Conservation (phyloP, 2,113 vertebrate genomes). For the Podarcis cretensis region DNA sequence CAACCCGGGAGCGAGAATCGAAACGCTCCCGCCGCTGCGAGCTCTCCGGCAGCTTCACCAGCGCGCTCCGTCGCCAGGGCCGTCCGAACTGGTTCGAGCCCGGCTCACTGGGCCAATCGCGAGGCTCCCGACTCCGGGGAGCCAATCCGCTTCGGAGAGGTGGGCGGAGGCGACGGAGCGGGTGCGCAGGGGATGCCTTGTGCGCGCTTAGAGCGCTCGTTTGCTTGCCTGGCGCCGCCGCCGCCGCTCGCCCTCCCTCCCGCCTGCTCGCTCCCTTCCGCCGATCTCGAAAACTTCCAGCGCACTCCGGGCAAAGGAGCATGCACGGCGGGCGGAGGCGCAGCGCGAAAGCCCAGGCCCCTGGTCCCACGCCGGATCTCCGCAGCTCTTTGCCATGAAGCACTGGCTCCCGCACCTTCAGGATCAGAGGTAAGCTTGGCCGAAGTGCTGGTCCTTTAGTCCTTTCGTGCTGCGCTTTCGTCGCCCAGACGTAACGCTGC, state of each 20-base stretch:
- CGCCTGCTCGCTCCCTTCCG: not conserved
- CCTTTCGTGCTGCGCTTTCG: not conserved
- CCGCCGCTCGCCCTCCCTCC: not conserved
- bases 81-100: not conserved
- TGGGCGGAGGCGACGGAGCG: constrained; percentile 5
- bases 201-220: not conserved
- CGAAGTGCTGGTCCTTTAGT: not conserved
- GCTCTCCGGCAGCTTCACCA: not conserved
- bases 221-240: not conserved
- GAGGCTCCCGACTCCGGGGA: not conserved
- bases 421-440: constrained; percentile 3
- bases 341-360: constrained; percentile 13
- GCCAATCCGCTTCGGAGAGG: constrained; percentile 10
- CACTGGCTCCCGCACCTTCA: not conserved
- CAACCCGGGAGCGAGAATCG: not conserved
- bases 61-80: not conserved
- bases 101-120: not conserved
- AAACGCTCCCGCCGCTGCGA: not conserved
- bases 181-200: not conserved
- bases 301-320: not conserved
- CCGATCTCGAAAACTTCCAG: not conserved
- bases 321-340: constrained; percentile 39
- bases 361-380: not conserved
- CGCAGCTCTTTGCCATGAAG: constrained; percentile 1
- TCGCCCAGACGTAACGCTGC: too few species aligned